phyloP scores from a whole-genome alignment of 2,113 vertebrate species.

The Megatriorchis doriae region DNA sequence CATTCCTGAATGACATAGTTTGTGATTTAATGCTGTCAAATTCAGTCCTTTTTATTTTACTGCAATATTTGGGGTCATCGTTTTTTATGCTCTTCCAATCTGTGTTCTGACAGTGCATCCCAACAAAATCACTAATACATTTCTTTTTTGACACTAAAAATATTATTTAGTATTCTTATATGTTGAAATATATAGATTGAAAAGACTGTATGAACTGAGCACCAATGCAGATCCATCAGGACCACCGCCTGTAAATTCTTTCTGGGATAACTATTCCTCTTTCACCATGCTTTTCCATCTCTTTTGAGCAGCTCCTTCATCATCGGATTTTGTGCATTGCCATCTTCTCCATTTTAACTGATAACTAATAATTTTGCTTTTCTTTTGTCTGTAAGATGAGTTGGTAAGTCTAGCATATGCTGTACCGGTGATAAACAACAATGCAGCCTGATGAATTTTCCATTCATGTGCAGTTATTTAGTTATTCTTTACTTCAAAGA shows the following conservation, averaged over 20 bases:
- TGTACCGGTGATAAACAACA: neutral
- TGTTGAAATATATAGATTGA: neutral
- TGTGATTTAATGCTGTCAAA: neutral
- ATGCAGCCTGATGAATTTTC: neutral
- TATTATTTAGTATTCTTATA: neutral
- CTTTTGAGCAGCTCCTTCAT: neutral
- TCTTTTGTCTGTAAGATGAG: neutral
- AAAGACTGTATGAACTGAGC: neutral
- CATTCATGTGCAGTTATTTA: neutral
- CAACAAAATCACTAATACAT: neutral
- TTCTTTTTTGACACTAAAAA: neutral
- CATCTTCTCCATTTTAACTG: neutral
- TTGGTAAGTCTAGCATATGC: neutral
- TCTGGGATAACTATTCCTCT: neutral
- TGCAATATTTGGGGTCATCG: neutral
- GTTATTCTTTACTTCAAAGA: neutral
- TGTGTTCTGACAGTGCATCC: neutral
- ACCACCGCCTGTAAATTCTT: neutral
- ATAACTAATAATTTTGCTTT: neutral
- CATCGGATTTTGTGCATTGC: neutral
- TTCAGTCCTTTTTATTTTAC: neutral
- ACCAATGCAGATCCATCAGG: neutral
- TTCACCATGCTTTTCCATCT: neutral
- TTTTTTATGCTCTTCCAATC: neutral
- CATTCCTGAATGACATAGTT: neutral